Base-by-base conservation (phyloP, 2,888 invertebrate species). In the Empis stercorea region DNA sequence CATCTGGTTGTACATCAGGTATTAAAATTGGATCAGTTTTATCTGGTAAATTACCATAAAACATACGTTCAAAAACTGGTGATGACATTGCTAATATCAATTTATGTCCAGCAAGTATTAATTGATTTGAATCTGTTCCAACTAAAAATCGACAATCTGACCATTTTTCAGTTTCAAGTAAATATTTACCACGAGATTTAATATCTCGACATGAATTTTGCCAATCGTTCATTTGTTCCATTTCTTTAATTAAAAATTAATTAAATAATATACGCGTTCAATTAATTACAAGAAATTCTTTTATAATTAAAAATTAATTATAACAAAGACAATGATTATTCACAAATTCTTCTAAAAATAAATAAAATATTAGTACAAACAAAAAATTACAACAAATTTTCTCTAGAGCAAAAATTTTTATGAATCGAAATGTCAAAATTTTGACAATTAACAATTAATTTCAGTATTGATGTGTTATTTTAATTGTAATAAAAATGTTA, bases 41-140 rank as follows among this genome's bases (percentile, higher is more conserved):
- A 59, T 88, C 87, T 1, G 87, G 81, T 75, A 88, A 80, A 20
- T 84, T 83, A 0, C 88, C 88, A 60, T 75, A 87, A 61, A 89
- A 88, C 88, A 89, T 89, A 1, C 86, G 83, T 60, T 88, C 87
- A 60, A 89, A 89, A 1, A 89, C 88, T 1, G 88, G 88, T 52
- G 87, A 87, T 0, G 87, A 81, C 86, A 87, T 88, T 0, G 88
- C 87, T 46, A 89, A 68, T 50, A 88, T 76, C 30, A 89, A 66
- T 64, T 87, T 87, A 64, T 89, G 88, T 0, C 83, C 34, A 34
- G 13, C n/a, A 2, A 40, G 10, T 23, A 40, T 27, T 27, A 23
- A 27, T 40, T 85, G 85, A 60, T 83, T 80, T 0, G 84, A 81
- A 58, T 84, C 81, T 10, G 80, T 76, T 1, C 88, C 88, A 39